Evolutionary conservation across 1,140 invertebrate genomes (phyloP), one percentile per base, ranked within the genome.

Genomic region (Caenorhabditis brenneri): DNA sequence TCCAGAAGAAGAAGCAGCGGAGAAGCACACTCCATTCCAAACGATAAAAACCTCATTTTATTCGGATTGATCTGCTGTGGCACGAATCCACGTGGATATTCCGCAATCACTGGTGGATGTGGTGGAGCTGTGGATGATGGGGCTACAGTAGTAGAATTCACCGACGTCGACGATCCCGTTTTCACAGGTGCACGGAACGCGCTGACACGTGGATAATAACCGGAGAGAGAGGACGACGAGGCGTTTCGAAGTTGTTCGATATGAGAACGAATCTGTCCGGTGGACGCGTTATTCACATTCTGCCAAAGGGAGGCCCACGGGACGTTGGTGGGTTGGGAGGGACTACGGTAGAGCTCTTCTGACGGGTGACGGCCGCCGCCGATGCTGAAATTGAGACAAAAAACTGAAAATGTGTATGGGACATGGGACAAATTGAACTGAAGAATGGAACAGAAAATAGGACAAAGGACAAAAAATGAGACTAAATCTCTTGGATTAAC

Each of bases 21-120:
- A 22, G 1, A 27, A 42, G 7, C 29, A 74, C 7, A 15, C 51
- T 39, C n/a, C 16, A 27, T 16, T n/a, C 27, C 33, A 82, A 46
- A 79, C 42, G 6, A 24, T 2, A 58, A 29, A 42, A 39, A 85
- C 84, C 84, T 85, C 84, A 85, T 85, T 36, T 81, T 81, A 1
- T 78, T 31, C 24, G 84, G 79, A 78, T 55, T 53, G 12, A 85
- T 81, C 15, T 84, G 83, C 36, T 80, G 83, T 9, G 78, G 83
- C 29, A 83, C 81, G 15, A 49, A 65, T 36, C 53, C 78, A 36
- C 79, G 49, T 39, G 83, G 79, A 42, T 83, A 49, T 48, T 80
- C 78, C 2, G 83, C 65, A 16, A 46, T 80, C 0, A 60, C 36
- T 48, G 74, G 29, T 46, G 74, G 39, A 79, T 49, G 78, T n/a